Evolutionary conservation across 2,888 invertebrate species (phyloP), one percentile per base, ranked within the genome.

Genomic region (Pristionchus fissidentatus): DNA sequence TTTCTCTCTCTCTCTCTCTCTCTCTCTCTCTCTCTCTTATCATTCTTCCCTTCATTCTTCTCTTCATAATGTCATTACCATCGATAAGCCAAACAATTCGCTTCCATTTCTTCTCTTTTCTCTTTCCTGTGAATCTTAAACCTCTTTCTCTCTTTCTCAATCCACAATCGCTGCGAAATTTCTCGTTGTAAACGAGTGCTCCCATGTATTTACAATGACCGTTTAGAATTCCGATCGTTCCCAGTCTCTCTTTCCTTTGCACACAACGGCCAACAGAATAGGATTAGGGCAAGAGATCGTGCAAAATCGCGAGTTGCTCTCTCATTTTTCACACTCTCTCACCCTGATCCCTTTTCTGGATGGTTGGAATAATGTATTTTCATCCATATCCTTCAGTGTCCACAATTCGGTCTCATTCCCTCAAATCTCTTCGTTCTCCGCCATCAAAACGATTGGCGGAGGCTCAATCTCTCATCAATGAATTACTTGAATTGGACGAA

Each of bases 61-160:
- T 41, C 41, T 66, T 66, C 66, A 66, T 66, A 66, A 66, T 66
- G 66, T 22, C 66, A 66, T 66, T 66, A 66, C 41, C 66, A 66
- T 41, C 66, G 66, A 66, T 66, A 66, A 66, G 38, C 19, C 38
- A 15, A 62, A 62, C 29, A 29, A 8, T 29, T 62, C 29, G 15
- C 13, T 29, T 32, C 29, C 66, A 35, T 66, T 29, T 52, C n/a
- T 38, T 41, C 66, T 66, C 66, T 66, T 62, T 35, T 62, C 32
- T n/a, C 41, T 8, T 1, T n/a, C 4, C 57, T 57, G 35, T 32
- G 66, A 66, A 66, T 66, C 66, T 41, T 66, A 66, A 66, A 66
- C 66, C 66, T 22, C n/a, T n/a, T n/a, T n/a, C n/a, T n/a, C n/a
- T n/a, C n/a, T n/a, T n/a, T n/a, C n/a, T n/a, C n/a, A n/a, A n/a